Evolutionary conservation across 2,888 invertebrate genomes (phyloP).

Genomic region (Ypsolopha sequella): DNA sequence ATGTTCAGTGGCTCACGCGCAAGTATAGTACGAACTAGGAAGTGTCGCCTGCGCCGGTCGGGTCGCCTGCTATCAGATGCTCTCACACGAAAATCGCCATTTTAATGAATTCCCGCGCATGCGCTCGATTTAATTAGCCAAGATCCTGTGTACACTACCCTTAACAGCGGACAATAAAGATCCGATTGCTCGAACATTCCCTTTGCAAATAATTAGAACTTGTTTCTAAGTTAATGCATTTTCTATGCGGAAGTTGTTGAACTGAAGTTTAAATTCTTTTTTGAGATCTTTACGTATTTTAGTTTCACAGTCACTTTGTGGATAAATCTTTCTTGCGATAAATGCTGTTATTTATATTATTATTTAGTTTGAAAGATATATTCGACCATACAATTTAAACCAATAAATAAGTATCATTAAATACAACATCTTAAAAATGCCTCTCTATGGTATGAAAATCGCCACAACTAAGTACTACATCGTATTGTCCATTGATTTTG

Average conservation of each 20-base stretch:
- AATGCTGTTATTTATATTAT: too few relatives aligned
- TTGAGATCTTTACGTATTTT: too few relatives aligned
- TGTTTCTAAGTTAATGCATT: not conserved
- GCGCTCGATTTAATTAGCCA: conserved; percentile 49
- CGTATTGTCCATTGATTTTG: conserved; percentile 10
- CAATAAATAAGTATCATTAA: too few relatives aligned
- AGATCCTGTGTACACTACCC: conserved; percentile 39
- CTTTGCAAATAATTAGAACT: conserved; percentile 45
- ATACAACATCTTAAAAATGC: not conserved
- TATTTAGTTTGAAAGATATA: too few relatives aligned
- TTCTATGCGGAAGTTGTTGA: not conserved
- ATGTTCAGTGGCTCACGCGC: too few relatives aligned
- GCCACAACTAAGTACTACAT: conserved; percentile 11
- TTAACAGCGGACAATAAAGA: conserved; percentile 59
- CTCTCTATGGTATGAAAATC: conserved; percentile 31
- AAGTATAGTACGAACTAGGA: conserved; percentile 18
- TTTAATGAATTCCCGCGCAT: conserved; percentile 41
- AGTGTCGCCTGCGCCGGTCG: conserved; percentile 17
- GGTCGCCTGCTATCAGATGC: conserved; percentile 44
- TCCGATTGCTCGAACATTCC: conserved; percentile 39
- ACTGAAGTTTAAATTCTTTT: too few relatives aligned
- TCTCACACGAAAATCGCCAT: conserved; percentile 59
- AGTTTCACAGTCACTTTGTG: too few relatives aligned
- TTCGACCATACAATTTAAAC: too few relatives aligned
- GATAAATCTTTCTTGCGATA: too few relatives aligned